These are phyloP conservation scores for Muschampia plurimacula DNA, from an alignment of 2,888 invertebrate genomes.

Conservation along the genomic window DNA sequence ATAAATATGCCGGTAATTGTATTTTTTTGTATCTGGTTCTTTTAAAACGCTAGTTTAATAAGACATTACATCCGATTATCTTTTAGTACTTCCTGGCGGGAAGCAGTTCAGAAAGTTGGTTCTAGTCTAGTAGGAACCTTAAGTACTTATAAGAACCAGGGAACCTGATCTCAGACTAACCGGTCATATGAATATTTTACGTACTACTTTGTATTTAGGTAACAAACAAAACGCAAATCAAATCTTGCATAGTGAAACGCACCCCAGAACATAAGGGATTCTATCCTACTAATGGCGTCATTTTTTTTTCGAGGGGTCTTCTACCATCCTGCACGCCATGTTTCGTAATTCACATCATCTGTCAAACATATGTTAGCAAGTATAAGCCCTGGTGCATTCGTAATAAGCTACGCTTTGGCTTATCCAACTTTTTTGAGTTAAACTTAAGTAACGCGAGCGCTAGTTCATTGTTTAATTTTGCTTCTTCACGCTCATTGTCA, in stretches of 20 bases:
- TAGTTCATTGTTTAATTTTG: constrained; percentile 60
- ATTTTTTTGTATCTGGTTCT: too few species aligned
- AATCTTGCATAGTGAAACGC: constrained; percentile 12
- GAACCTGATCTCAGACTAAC: too few species aligned
- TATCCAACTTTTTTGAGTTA: background rate
- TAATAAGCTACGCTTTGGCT: constrained; percentile 14
- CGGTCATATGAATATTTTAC: background rate
- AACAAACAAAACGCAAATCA: constrained; percentile 8
- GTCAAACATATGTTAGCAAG: constrained; percentile 19
- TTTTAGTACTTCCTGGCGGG: too few species aligned
- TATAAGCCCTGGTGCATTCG: constrained; percentile 14
- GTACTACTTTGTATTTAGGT: background rate
- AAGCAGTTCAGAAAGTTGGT: too few species aligned
- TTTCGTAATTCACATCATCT: constrained; percentile 34
- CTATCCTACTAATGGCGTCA: constrained; percentile 48
- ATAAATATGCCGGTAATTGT: too few species aligned
- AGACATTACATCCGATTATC: too few species aligned
- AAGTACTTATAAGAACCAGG: too few species aligned
- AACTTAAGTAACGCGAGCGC: constrained; percentile 14
- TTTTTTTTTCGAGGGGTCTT: constrained; percentile 49
- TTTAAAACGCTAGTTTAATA: too few species aligned
- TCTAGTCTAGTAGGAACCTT: too few species aligned
- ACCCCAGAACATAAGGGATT: constrained; percentile 14
- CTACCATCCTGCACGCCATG: constrained; percentile 12
- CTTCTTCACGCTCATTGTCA: constrained; percentile 70